Conservation (phyloP, 2,797 vertebrate species). For the Etheostoma perlongum region DNA sequence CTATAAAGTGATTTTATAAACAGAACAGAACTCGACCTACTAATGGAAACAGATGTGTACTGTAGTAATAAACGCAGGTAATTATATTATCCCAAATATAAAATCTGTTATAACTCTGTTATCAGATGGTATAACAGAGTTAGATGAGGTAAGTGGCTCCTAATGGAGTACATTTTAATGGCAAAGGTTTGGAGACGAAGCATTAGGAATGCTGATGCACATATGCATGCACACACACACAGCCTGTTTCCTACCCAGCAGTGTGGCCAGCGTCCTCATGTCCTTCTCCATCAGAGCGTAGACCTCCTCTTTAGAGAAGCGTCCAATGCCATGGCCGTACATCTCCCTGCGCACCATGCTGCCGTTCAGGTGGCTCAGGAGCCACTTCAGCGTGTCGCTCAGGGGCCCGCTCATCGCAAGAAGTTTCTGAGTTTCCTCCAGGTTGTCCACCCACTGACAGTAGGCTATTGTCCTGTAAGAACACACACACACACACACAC, state of each 20-base stretch:
- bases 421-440: constrained; percentile 95
- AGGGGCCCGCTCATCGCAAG: constrained; percentile 93
- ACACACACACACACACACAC: not conserved
- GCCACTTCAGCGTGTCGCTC: constrained; percentile 95
- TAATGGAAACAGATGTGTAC: not conserved
- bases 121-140: constrained; percentile 28
- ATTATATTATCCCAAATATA: constrained; percentile 21
- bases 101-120: not conserved
- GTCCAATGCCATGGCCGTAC: constrained; percentile 97
- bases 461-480: constrained; percentile 93
- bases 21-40: not conserved
- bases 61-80: not conserved
- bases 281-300: constrained; percentile 98
- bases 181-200: not conserved
- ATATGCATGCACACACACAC: constrained; percentile 2
- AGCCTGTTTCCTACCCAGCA: constrained; percentile 87
- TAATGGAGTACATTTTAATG: not conserved
- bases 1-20: not conserved
- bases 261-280: constrained; percentile 94
- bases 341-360: constrained; percentile 96
- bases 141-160: not conserved
- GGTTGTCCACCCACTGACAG: constrained; percentile 98
- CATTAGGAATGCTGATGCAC: not conserved
- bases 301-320: constrained; percentile 95
- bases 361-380: constrained; percentile 94